A percentile compares a stretch with the other conserved stretches of the same genome.
Evolutionary conservation across 2,888 invertebrate genomes (phyloP).

Genomic region (Apodemia duryi): DNA sequence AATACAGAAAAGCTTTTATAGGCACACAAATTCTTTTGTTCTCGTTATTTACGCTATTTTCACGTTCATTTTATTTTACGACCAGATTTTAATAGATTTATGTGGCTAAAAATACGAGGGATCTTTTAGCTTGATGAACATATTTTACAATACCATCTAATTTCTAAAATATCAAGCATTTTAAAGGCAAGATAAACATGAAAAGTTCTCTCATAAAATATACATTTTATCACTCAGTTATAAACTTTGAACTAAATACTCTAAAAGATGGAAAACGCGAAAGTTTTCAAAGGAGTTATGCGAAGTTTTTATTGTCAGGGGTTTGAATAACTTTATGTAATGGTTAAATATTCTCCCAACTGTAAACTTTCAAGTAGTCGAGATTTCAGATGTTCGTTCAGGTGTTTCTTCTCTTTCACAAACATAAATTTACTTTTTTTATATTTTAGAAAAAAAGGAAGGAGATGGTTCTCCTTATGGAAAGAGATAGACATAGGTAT

Average conservation of each 20-base stretch:
- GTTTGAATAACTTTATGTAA: conserved; percentile 15
- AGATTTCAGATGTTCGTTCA: conserved; percentile 1
- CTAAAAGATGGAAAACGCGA: conserved; percentile 9
- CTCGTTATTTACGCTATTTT: too few species aligned
- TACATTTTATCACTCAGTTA: conserved; percentile 13
- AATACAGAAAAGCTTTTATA: too few species aligned
- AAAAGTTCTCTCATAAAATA: conserved; percentile 6
- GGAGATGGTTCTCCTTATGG: too few species aligned
- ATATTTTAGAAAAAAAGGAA: too few species aligned
- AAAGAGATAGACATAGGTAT: too few species aligned
- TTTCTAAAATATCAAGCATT: background rate
- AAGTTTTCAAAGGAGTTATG: conserved; percentile 15
- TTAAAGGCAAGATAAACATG: conserved; percentile 3
- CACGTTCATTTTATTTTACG: too few species aligned
- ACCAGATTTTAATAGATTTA: too few species aligned
- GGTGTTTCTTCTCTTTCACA: conserved; percentile 2
- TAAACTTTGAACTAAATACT: conserved; percentile 14
- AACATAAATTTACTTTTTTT: background rate
- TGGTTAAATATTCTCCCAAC: conserved; percentile 14
- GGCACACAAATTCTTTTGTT: too few species aligned
- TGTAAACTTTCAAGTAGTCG: conserved; percentile 15
- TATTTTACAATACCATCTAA: background rate
- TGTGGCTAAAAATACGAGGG: background rate
- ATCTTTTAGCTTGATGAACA: background rate
- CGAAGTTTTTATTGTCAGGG: conserved; percentile 15